Conservation (phyloP, 1,140 invertebrate species). For the Neelides sp. region DNA sequence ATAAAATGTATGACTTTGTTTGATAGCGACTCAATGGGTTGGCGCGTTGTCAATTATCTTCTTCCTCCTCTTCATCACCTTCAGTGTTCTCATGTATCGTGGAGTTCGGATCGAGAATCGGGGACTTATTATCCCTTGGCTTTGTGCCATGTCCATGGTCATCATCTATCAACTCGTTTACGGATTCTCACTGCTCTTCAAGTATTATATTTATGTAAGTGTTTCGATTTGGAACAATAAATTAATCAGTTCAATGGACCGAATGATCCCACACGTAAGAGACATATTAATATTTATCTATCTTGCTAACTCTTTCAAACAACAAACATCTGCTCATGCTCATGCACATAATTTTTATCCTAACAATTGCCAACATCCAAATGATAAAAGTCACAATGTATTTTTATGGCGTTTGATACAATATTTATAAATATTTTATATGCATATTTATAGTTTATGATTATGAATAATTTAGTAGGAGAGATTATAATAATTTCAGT, state of each 20-base stretch:
- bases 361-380: too few species aligned
- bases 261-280: too few species aligned
- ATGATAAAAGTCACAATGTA: too few species aligned
- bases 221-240: conserved; percentile 25
- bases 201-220: conserved; percentile 81
- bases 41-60: conserved; percentile 60
- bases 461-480: too few species aligned
- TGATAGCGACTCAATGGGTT: conserved; percentile 57
- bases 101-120: conserved; percentile 52
- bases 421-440: too few species aligned
- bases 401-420: too few species aligned
- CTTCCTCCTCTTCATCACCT: conserved; percentile 51
- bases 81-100: conserved; percentile 49
- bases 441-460: too few species aligned
- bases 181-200: conserved; percentile 66
- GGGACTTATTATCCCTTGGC: conserved; percentile 67
- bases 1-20: too few species aligned
- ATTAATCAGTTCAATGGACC: background rate
- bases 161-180: conserved; percentile 64
- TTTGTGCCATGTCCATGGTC: conserved; percentile 53
- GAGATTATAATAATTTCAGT: too few species aligned
- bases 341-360: too few species aligned
- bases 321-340: too few species aligned
- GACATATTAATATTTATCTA: background rate
- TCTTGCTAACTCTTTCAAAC: conserved; percentile 8